A percentile compares a stretch with the other conserved stretches of the same genome.
Conservation (phyloP, 1,140 invertebrate species). For the fruit fly (Drosophila melanogaster) region Release_6_plus_ISO1_MT NT_037436.4:2660501-2661000, state of each 20-base stretch:
- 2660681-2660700: slow-evolving; percentile 23
- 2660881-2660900: background rate
- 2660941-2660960: slow-evolving; percentile 19
- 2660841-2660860: background rate
- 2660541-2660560: slow-evolving; percentile 15
- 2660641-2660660: background rate
- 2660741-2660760: background rate
- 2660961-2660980: background rate
- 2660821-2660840: background rate
- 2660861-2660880: no score
- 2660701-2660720: no score
- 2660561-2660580: background rate
- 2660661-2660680: background rate
- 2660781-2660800: slow-evolving; percentile 24
- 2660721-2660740: no score
- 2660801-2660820: slow-evolving; percentile 19
- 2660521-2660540: slow-evolving; percentile 14
- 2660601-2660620: background rate
- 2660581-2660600: no score
- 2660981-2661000: background rate
- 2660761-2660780: slow-evolving; percentile 24
- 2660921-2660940: slow-evolving; percentile 8
- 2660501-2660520: slow-evolving; percentile 8
- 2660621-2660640: background rate
- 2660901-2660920: background rate